phyloP scores from a whole-genome alignment of 2,888 invertebrate genomes.

The Scaptomyza tumidula region DNA sequence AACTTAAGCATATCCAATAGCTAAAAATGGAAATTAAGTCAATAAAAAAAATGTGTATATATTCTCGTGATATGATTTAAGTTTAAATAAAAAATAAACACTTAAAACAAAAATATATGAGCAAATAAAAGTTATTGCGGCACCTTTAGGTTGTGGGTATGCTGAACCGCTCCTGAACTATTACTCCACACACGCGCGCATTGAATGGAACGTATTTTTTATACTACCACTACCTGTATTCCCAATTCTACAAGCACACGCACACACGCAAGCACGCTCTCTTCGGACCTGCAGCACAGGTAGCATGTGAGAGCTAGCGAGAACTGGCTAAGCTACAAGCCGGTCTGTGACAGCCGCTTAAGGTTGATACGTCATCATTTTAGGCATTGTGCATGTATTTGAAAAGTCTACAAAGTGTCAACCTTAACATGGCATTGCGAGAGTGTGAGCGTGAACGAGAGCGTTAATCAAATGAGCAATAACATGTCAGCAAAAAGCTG shows the following conservation, averaged over 20 bases:
- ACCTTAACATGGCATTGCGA: constrained; percentile 34
- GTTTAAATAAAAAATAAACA: too few relatives aligned
- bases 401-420: constrained; percentile 31
- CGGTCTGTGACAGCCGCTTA: constrained; percentile 38
- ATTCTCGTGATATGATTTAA: too few relatives aligned
- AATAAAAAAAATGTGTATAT: too few relatives aligned
- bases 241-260: constrained; percentile 51
- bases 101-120: too few relatives aligned
- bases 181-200: constrained; percentile 36
- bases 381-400: constrained; percentile 17
- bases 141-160: not conserved
- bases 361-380: constrained; percentile 65
- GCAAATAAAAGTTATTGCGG: too few relatives aligned
- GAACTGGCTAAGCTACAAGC: constrained; percentile 30
- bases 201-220: constrained; percentile 62
- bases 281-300: constrained; percentile 38
- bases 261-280: constrained; percentile 32
- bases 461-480: constrained; percentile 41
- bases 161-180: constrained; percentile 33
- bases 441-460: constrained; percentile 22
- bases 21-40: constrained; percentile 85
- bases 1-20: constrained; percentile 97
- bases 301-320: constrained; percentile 19
- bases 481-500: constrained; percentile 26
- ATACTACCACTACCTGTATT: constrained; percentile 53